Evolutionary conservation across 2,113 vertebrate species (phyloP), one percentile per base, ranked within the genome.

Genomic region (Bufo bufo): DNA sequence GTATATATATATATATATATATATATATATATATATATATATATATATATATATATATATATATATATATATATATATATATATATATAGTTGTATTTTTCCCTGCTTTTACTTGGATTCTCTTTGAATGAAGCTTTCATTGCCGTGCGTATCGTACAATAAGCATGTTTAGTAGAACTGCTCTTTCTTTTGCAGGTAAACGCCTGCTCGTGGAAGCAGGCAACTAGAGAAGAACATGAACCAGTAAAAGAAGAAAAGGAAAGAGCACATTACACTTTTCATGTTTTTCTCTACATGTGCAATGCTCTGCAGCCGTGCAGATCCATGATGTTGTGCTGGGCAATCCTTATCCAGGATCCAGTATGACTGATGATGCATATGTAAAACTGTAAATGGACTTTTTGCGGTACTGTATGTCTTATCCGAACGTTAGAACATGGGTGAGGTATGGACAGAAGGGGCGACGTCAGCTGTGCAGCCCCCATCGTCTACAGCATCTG

Each of bases 281-380:
- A 92, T 91, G 91, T 93, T 93, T 91, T 23, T 89, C 92, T 91
- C 92, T 91, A 77, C 90, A 87, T 90, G 88, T 89, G 92, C 89
- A 87, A 94, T 97, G 96, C 94, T 91, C 97, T 97, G 97, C 93
- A 87, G 43, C 9, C 20, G 79, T 89, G 94, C 96, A 96, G 97
- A 95, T 92, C 86, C 75, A 94, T 99, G 98, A 99, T 79, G 95
- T 96, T 92, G 85, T 92, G 92, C 94, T 95, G 96, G 97, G 97
- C 99, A 99, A 94, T 96, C 97, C 96, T 95, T 91, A 69, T 43
- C 5, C 92, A 95, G 97, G 98, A 96, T 94, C 97, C 94, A n/a
- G 95, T 94, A 90, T 90, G 94, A 75, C 81, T 82, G 81, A 82
- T 82, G 59, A 16, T 65, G 87, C 87, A 83, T 52, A 13, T 83